A percentile compares a stretch with the other conserved stretches of the same genome.
These are phyloP conservation scores for Cantharis nigra DNA, from an alignment of 2,888 invertebrate genomes.

Conservation along the genomic window DNA sequence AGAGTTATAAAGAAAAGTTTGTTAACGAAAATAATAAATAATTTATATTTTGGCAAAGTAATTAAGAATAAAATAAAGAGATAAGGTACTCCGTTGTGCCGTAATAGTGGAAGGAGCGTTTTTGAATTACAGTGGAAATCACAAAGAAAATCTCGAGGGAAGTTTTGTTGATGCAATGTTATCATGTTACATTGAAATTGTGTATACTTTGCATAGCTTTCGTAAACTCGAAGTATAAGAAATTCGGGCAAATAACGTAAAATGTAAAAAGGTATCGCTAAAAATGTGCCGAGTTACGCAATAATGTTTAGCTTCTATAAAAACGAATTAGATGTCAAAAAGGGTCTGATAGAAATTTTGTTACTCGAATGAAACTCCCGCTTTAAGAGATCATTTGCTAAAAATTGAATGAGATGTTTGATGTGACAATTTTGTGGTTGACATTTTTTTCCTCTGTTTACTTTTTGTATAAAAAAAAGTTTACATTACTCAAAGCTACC, in stretches of 20 bases:
- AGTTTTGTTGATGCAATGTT: conserved; percentile 31
- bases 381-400: conserved; percentile 5
- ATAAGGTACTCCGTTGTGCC: conserved; percentile 25
- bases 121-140: conserved; percentile 37
- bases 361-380: background rate
- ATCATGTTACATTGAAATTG: conserved; percentile 30
- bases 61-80: background rate
- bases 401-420: conserved; percentile 20
- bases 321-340: conserved; percentile 14
- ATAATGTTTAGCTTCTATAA: conserved; percentile 6
- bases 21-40: background rate
- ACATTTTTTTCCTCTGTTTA: background rate
- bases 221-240: background rate
- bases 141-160: conserved; percentile 34
- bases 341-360: background rate
- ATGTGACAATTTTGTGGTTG: conserved; percentile 7
- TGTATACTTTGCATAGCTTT: conserved; percentile 19
- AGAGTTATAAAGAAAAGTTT: background rate
- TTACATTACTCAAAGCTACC: background rate
- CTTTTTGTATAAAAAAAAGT: background rate
- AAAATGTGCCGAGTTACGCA: conserved; percentile 8
- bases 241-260: conserved; percentile 17
- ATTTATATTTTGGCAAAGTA: background rate
- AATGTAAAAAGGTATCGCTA: conserved; percentile 13
- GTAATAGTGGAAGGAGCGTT: conserved; percentile 36